These are phyloP conservation scores for Gorsachius goisagi DNA, from an alignment of 2,113 vertebrate species.

Conservation along the genomic window DNA sequence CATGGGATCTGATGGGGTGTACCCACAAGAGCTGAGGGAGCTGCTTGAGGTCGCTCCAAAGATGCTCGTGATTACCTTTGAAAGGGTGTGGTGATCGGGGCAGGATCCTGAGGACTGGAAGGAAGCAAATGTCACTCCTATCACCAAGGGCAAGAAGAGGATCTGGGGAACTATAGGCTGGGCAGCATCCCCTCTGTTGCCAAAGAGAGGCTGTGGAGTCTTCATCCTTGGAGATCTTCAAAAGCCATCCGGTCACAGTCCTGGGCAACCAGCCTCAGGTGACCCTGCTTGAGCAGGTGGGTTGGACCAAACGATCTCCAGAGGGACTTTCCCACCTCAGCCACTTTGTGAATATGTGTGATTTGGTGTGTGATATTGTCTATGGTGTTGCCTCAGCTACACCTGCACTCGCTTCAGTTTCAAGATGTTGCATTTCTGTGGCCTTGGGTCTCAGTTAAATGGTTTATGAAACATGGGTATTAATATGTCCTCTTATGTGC, in stretches of 20 bases:
- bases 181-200: not conserved
- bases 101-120: not conserved
- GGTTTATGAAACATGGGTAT: not conserved
- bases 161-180: not conserved
- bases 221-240: not conserved
- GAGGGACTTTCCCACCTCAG: not conserved
- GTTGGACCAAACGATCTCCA: not conserved
- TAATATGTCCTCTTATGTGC: not conserved
- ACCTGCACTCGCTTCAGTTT: not conserved
- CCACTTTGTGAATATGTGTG: not conserved
- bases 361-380: not conserved
- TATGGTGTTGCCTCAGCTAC: not conserved
- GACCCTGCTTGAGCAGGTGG: not conserved
- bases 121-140: not conserved
- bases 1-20: not conserved
- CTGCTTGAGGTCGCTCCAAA: not conserved
- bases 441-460: not conserved
- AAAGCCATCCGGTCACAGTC: not conserved
- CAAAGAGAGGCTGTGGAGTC: not conserved
- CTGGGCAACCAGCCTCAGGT: not conserved
- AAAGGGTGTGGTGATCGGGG: not conserved
- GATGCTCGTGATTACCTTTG: not conserved
- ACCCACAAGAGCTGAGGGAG: not conserved
- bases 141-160: not conserved
- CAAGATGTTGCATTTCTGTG: not conserved